Conservation (phyloP, 2,888 invertebrate genomes). For the Ennomos fuscantarius region DNA sequence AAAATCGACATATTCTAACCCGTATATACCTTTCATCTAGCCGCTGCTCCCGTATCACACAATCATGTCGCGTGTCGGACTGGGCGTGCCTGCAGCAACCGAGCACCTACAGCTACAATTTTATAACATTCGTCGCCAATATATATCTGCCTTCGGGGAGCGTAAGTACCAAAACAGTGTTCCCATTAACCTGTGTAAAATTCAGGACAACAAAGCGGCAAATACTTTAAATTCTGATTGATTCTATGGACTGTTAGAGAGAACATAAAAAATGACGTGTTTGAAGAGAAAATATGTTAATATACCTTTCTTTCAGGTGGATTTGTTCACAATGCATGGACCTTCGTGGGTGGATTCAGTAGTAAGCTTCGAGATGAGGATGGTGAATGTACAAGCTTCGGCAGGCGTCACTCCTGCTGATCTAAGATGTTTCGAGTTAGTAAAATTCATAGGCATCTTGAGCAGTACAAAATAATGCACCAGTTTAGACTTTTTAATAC, state of each 20-base stretch:
- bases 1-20: too few relatives aligned
- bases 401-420: conserved; percentile 83
- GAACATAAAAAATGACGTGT: too few relatives aligned
- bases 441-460: conserved; percentile 17
- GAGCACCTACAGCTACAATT: conserved; percentile 95
- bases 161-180: conserved; percentile 53
- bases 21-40: conserved; percentile 66
- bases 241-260: too few relatives aligned
- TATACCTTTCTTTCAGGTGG: conserved; percentile 67
- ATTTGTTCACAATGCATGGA: conserved; percentile 96
- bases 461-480: too few relatives aligned
- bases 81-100: conserved; percentile 91
- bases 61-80: conserved; percentile 90
- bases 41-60: conserved; percentile 90
- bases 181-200: too few relatives aligned
- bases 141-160: conserved; percentile 87
- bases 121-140: conserved; percentile 95
- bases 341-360: conserved; percentile 89
- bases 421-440: conserved; percentile 86
- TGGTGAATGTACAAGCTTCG: conserved; percentile 87
- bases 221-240: too few relatives aligned
- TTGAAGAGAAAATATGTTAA: neutral
- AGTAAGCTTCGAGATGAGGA: conserved; percentile 91
- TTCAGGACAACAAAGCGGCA: too few relatives aligned
- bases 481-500: too few relatives aligned